Conservation (phyloP, 2,113 vertebrate genomes). For the Chloropsis cyanopogon region DNA sequence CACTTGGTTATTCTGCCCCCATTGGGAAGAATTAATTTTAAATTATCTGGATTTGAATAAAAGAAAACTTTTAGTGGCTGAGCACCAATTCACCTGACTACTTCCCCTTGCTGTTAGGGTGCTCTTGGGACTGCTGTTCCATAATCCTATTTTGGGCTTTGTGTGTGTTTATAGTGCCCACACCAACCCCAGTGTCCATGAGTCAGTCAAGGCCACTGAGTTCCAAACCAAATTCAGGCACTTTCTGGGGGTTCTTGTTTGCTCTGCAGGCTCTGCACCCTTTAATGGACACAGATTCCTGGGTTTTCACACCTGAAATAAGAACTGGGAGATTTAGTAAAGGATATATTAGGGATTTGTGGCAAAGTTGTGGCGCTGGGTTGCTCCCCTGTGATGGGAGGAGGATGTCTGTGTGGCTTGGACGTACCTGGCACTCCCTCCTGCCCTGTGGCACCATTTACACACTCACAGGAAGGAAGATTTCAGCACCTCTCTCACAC, state of each 20-base stretch:
- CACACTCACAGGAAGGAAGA: accelerated
- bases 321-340: background rate
- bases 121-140: background rate
- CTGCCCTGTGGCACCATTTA: background rate
- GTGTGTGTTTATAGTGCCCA: background rate
- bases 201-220: background rate
- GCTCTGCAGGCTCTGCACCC: background rate
- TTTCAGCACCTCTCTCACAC: background rate
- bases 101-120: background rate
- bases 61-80: background rate
- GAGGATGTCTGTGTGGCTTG: background rate
- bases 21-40: background rate
- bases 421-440: accelerated
- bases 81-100: background rate
- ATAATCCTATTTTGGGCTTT: background rate
- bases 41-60: background rate
- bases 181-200: background rate
- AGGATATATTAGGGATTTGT: accelerated
- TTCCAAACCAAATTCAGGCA: background rate
- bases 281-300: background rate
- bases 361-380: background rate
- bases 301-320: background rate
- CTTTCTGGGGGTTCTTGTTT: background rate
- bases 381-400: background rate
- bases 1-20: background rate